Evolutionary conservation across 2,797 vertebrate genomes (phyloP), one percentile per base, ranked within the genome.

Genomic region (Coregonus suidteri): DNA sequence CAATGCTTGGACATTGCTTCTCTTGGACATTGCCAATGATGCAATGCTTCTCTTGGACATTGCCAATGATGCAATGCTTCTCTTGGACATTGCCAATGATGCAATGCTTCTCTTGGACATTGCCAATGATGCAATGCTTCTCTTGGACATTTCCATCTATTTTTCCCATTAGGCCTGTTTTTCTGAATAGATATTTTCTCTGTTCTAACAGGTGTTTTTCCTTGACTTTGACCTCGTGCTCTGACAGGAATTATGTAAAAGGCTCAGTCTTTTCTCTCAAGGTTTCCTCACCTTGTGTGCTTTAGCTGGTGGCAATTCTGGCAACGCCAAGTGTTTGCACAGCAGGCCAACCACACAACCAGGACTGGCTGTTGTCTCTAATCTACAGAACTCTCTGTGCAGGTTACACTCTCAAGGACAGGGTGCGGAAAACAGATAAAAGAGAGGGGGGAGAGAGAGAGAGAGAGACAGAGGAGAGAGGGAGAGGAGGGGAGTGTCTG

Each of bases 371-470:
- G 35, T 25, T 11, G 4, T 65, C 30, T 64, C 53, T 34, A 18
- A 68, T 74, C 35, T 52, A 64, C 54, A 52, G 11, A 25, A 20
- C 56, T 66, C 66, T 34, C 5, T 15, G 76, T 16, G 52, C 51
- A 56, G 70, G 69, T 77, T 77, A 11, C 14, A 51, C 30, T 31
- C 72, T 83, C 77, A 85, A 81, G 81, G 81, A 81, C 77, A 56
- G 30, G 52, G 35, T 69, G 37, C 74, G 41, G 35, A 34, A 65
- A 30, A 52, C 15, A 0, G 30, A 67, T 83, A 74, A 85, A 78
- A 80, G 79, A 81, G 75, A 53, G 34, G 31, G 53, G 66, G 25
- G 1, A 31, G 31, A 31, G 31, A 31, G 31, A 31, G 71, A 16
- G 31, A 31, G 31, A 31, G 31, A 31, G 31, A 31, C 31, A 31